phyloP scores from a whole-genome alignment of 2,888 invertebrate species.

The Idaea aversata region DNA sequence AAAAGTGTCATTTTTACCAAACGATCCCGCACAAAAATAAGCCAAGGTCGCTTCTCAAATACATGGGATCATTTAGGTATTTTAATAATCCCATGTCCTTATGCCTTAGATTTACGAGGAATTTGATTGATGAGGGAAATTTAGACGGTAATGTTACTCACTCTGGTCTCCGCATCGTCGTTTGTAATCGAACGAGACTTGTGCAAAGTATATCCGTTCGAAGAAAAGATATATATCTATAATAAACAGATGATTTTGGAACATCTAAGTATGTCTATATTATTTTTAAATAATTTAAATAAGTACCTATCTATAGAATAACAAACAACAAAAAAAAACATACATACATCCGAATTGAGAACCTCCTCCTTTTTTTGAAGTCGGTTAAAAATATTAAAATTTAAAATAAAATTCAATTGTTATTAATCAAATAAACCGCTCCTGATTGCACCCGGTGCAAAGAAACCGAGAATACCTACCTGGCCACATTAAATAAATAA shows the following conservation, averaged over 20 bases:
- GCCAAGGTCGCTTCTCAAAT: not conserved
- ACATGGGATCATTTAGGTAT: not conserved
- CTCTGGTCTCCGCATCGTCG: not conserved
- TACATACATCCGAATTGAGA: too few relatives aligned
- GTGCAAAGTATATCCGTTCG: not conserved
- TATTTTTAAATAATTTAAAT: too few relatives aligned
- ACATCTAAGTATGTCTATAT: too few relatives aligned
- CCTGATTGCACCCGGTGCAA: too few relatives aligned
- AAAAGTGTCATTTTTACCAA: not conserved
- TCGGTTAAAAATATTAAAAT: too few relatives aligned
- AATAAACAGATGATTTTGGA: not conserved
- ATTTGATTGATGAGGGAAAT: slow-evolving; percentile 1
- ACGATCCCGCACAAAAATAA: not conserved
- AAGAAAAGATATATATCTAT: not conserved
- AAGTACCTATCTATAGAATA: too few relatives aligned
- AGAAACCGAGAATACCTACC: too few relatives aligned
- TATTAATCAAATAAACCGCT: too few relatives aligned
- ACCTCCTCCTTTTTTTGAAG: too few relatives aligned
- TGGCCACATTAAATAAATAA: too few relatives aligned
- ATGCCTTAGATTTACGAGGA: not conserved
- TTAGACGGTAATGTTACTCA: not conserved
- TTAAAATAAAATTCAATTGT: too few relatives aligned
- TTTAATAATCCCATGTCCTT: not conserved
- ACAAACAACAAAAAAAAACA: too few relatives aligned
- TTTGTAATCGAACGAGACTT: not conserved